These are phyloP conservation scores for Otus sunia DNA, from an alignment of 2,113 vertebrate genomes.

Conservation along the genomic window DNA sequence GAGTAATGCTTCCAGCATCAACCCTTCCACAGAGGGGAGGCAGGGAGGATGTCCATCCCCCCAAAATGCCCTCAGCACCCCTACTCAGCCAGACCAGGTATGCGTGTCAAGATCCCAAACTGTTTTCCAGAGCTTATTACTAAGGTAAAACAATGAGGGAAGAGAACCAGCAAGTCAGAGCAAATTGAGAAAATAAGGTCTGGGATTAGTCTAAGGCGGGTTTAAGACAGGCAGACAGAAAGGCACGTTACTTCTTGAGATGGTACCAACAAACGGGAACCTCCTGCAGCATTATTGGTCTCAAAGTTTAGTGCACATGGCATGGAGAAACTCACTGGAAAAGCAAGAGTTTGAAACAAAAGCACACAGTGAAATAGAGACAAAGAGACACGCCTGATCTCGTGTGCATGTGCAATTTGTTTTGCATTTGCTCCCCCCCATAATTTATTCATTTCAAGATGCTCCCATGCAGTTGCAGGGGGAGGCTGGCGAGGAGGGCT, in stretches of 20 bases:
- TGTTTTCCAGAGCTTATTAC: background rate
- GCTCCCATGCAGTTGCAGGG: background rate
- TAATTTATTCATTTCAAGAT: background rate
- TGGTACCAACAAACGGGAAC: background rate
- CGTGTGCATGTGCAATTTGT: background rate
- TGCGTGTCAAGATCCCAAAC: background rate
- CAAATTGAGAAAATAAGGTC: background rate
- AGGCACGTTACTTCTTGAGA: background rate
- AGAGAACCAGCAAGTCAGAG: background rate
- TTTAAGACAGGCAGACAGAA: background rate
- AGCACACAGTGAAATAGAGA: background rate
- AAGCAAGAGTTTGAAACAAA: background rate
- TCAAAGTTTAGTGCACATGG: background rate
- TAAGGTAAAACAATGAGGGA: background rate
- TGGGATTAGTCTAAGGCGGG: background rate
- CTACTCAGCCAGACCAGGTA: background rate
- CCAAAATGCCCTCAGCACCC: background rate
- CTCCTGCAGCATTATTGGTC: background rate
- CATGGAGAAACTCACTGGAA: background rate
- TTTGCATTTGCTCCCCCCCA: background rate
- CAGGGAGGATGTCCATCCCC: background rate
- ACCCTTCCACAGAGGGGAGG: background rate
- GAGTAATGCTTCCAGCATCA: background rate
- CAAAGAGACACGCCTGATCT: background rate
- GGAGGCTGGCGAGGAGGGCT: background rate